These are phyloP conservation scores for Siniperca obscura DNA, from an alignment of 2,797 vertebrate species.

Conservation along the genomic window DNA sequence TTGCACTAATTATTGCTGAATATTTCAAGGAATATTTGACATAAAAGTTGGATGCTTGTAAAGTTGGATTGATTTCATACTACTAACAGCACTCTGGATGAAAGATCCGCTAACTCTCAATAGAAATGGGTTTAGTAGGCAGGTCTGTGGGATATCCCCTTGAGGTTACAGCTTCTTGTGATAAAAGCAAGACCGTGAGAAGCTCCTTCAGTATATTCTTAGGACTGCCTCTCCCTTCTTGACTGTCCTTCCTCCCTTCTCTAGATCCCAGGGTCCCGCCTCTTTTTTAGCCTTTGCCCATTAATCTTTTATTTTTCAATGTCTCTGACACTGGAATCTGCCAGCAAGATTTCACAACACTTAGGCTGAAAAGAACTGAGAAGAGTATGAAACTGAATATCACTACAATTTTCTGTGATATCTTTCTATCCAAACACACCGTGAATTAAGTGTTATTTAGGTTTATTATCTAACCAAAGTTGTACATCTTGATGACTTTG, in stretches of 20 bases:
- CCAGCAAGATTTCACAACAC: conserved; percentile 14
- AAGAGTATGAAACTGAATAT: background rate
- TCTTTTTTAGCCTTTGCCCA: conserved; percentile 30
- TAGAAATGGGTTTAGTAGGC: conserved; percentile 23
- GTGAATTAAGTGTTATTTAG: background rate
- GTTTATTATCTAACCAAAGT: background rate
- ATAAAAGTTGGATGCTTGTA: background rate
- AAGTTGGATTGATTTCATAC: conserved; percentile 5
- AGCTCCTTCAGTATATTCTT: conserved; percentile 63
- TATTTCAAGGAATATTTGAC: background rate
- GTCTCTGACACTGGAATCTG: conserved; percentile 25
- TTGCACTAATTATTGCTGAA: background rate
- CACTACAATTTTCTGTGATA: background rate
- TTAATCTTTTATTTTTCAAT: conserved; percentile 48
- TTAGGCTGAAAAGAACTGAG: background rate
- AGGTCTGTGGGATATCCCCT: conserved; percentile 47
- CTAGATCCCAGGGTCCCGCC: background rate
- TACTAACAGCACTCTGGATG: background rate
- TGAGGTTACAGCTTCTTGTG: conserved; percentile 37
- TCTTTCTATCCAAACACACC: background rate
- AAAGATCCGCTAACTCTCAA: background rate
- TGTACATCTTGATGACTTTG: background rate
- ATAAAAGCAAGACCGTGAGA: conserved; percentile 61
- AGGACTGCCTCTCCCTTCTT: conserved; percentile 38
- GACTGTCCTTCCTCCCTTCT: conserved; percentile 17